These are phyloP conservation scores for Drosophila mercatorum DNA, from an alignment of 2,888 invertebrate species.

Conservation along the genomic window DNA sequence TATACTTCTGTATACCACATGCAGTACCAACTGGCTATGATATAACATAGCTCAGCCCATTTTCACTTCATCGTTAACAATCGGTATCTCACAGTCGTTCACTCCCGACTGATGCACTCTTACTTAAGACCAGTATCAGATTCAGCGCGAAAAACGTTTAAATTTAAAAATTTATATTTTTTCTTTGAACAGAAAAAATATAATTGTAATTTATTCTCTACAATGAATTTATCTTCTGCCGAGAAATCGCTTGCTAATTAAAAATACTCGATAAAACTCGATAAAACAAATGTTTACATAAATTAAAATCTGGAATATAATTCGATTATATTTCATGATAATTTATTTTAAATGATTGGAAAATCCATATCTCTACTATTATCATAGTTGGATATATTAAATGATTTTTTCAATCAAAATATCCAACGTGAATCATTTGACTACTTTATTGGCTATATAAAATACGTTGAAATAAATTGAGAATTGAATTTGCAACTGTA, in stretches of 20 bases:
- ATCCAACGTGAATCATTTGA: conserved; percentile 10
- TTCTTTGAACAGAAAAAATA: not conserved
- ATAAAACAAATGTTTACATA: not conserved
- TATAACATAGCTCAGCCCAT: too few relatives aligned
- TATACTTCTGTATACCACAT: too few relatives aligned
- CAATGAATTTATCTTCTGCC: not conserved
- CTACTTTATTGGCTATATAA: not conserved
- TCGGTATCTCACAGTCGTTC: not conserved
- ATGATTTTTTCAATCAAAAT: conserved; percentile 5
- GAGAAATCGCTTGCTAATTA: not conserved
- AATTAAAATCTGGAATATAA: not conserved
- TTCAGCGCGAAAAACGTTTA: not conserved
- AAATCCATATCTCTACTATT: not conserved
- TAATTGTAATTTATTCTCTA: not conserved
- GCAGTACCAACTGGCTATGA: too few relatives aligned
- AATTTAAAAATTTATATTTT: not conserved
- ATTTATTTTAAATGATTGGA: not conserved
- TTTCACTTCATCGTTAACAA: too few relatives aligned
- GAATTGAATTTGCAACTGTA: conserved; percentile 1
- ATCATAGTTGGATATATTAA: not conserved
- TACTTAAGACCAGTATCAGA: not conserved
- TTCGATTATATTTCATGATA: not conserved
- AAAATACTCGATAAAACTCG: not conserved
- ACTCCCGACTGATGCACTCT: not conserved
- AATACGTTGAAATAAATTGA: not conserved